A percentile compares a stretch with the other conserved stretches of the same genome.
Conservation (phyloP, 2,888 invertebrate species). For the Caenorhabditis sulstoni region DNA sequence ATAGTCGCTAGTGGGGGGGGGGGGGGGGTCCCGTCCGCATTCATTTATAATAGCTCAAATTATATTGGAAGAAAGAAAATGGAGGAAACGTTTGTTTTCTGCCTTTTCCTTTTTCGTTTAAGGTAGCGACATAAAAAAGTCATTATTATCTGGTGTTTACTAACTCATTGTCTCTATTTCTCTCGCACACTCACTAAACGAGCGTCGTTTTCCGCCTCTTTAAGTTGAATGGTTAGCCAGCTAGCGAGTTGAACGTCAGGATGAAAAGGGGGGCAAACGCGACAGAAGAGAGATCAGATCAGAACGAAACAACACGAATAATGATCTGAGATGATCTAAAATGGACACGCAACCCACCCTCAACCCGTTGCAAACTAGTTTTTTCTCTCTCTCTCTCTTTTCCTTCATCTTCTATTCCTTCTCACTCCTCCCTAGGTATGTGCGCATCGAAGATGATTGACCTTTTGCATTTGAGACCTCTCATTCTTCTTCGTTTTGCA, state of each 20-base stretch:
- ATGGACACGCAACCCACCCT: conserved; percentile 8
- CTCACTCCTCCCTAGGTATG: not conserved
- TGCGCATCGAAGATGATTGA: conserved; percentile 33
- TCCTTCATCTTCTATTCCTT: not conserved
- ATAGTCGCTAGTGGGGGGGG: not conserved
- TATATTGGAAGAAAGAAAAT: conserved; percentile 32
- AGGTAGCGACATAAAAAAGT: conserved; percentile 16
- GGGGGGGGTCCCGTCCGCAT: conserved; percentile 7
- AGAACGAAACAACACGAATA: conserved; percentile 8
- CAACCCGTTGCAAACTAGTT: conserved; percentile 48
- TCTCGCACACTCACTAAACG: not conserved
- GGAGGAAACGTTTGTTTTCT: conserved; percentile 11
- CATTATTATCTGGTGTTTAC: conserved; percentile 34
- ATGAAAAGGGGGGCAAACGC: not conserved
- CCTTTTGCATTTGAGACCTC: conserved; percentile 25
- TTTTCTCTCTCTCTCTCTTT: not conserved
- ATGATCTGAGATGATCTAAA: conserved; percentile 47
- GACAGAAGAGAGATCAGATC: conserved; percentile 34
- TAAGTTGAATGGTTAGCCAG: conserved; percentile 11
- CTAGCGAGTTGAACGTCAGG: not conserved
- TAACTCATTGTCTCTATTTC: conserved; percentile 7
- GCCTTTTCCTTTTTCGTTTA: not conserved
- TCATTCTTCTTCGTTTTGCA: not conserved
- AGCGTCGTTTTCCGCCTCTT: conserved; percentile 1
- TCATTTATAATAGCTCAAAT: conserved; percentile 56